Evolutionary conservation across 2,113 vertebrate genomes (phyloP).

Genomic region (Rhinolophus sinicus): DNA sequence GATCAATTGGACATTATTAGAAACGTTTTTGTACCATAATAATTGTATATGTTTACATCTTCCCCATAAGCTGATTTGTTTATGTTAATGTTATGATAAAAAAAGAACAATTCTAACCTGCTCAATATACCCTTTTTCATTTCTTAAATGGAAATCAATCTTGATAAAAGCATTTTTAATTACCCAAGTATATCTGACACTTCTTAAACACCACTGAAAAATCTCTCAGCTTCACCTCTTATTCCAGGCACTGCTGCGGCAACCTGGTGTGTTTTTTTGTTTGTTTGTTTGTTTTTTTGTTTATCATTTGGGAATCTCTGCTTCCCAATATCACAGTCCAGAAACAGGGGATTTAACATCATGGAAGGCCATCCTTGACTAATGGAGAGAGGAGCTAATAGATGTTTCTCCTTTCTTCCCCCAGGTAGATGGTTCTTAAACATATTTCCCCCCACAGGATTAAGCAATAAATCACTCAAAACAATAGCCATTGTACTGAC

Average conservation of each 20-base stretch:
- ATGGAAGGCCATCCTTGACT: neutral
- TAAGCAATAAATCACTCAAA: neutral
- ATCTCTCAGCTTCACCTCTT: neutral
- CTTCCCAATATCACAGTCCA: neutral
- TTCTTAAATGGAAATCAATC: neutral
- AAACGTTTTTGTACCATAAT: neutral
- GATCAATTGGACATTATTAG: neutral
- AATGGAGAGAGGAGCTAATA: neutral
- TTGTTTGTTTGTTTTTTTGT: neutral
- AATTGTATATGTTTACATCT: neutral
- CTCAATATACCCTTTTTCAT: neutral
- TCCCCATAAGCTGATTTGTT: neutral
- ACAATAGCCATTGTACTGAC: neutral
- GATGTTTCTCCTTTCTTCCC: neutral
- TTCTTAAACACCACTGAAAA: neutral
- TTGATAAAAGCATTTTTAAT: conserved; percentile 8
- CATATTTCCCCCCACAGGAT: neutral
- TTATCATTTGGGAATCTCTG: neutral
- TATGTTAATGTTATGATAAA: neutral
- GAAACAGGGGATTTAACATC: neutral
- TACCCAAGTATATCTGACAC: neutral
- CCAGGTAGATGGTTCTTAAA: neutral
- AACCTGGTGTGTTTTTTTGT: neutral
- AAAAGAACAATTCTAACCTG: neutral
- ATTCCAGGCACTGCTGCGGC: neutral